A percentile compares a stretch with the other conserved stretches of the same genome.
phyloP scores from a whole-genome alignment of 2,888 invertebrate genomes.

The Nephrotoma guestfalica region DNA sequence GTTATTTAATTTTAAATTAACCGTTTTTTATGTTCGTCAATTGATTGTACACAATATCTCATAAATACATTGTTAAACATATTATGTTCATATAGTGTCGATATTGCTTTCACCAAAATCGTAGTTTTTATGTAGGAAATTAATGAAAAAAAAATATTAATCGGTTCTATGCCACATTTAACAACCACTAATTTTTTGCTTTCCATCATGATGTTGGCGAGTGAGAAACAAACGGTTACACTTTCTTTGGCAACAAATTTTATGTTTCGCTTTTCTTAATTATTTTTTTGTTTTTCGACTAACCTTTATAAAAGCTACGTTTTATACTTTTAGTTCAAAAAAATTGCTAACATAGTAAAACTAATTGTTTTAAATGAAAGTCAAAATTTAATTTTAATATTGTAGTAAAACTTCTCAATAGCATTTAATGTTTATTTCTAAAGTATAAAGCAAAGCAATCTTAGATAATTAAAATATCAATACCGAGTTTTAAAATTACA shows the following conservation, averaged over 20 bases:
- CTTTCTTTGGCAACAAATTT: not conserved
- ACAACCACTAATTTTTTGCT: not conserved
- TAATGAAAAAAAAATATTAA: not conserved
- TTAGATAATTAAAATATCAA: not conserved
- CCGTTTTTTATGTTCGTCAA: not conserved
- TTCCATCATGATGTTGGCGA: not conserved
- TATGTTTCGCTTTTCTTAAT: not conserved
- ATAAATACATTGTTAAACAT: not conserved
- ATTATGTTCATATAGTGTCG: not conserved
- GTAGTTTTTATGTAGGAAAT: not conserved
- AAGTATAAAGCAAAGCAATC: not conserved
- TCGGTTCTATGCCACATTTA: not conserved
- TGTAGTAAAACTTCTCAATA: not conserved
- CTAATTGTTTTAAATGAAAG: not conserved
- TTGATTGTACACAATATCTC: not conserved
- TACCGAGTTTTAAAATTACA: not conserved
- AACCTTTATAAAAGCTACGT: not conserved
- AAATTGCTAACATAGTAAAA: not conserved
- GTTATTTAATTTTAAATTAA: not conserved
- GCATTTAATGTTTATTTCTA: not conserved
- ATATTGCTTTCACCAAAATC: not conserved
- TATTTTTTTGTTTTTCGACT: not conserved
- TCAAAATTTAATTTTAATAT: not conserved
- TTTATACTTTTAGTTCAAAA: not conserved
- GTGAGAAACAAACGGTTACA: not conserved